These are phyloP conservation scores for cat (Felis catus) DNA, from an alignment of 2,113 vertebrate species.

Conservation along the genomic window DNA sequence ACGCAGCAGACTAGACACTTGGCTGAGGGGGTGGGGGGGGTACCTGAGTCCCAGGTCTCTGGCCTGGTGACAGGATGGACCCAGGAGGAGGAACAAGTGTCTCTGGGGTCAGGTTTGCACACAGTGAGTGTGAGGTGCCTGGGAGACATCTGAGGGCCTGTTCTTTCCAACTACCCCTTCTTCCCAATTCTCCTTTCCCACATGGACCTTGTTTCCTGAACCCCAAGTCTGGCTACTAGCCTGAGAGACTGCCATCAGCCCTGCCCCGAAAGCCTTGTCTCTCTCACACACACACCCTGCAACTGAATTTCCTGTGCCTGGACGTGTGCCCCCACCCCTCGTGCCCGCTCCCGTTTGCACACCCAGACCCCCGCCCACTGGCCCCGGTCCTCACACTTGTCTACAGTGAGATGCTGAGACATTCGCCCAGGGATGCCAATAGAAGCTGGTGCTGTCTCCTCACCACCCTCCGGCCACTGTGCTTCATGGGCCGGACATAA, in stretches of 20 bases:
- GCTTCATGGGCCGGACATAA: not conserved
- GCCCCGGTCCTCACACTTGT: not conserved
- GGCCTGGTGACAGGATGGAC: not conserved
- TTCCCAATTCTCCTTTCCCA: not conserved
- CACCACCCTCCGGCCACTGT: fast-evolving
- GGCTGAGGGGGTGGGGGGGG: not conserved
- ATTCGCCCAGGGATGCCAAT: not conserved
- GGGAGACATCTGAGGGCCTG: not conserved
- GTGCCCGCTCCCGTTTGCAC: not conserved
- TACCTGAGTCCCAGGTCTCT: not conserved
- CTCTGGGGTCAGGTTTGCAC: not conserved
- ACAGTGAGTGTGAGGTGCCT: not conserved
- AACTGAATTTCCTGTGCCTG: not conserved
- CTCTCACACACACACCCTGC: not conserved
- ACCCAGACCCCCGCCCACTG: not conserved
- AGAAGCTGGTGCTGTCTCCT: not conserved
- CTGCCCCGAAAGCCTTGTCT: not conserved
- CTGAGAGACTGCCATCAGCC: not conserved
- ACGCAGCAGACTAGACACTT: not conserved
- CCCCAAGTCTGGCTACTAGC: not conserved
- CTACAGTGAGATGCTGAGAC: not conserved
- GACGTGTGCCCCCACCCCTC: not conserved
- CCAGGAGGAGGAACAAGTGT: not conserved
- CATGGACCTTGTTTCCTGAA: not conserved
- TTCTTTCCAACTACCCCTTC: not conserved